Evolutionary conservation across 2,797 vertebrate species (phyloP).

Genomic region (Aythya fuligula): DNA sequence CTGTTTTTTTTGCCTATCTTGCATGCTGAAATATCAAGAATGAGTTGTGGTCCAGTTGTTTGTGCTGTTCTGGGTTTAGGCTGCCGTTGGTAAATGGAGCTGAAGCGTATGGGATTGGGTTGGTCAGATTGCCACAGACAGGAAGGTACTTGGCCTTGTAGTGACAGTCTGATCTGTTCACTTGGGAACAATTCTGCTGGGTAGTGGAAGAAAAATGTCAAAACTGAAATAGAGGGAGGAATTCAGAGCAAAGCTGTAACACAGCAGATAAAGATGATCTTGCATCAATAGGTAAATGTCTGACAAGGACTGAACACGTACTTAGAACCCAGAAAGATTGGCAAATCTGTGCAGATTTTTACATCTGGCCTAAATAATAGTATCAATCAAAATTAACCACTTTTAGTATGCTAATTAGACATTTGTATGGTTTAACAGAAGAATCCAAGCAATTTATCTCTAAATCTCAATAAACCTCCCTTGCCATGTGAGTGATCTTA

Average conservation of each 20-base stretch:
- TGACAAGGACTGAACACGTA: neutral
- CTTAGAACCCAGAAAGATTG: neutral
- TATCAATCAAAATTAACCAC: neutral
- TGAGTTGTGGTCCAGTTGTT: neutral
- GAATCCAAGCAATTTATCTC: neutral
- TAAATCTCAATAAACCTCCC: neutral
- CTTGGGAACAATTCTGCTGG: neutral
- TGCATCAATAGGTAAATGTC: neutral
- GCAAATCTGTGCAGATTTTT: neutral
- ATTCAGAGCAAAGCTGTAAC: neutral
- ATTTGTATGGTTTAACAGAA: neutral
- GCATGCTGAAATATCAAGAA: neutral
- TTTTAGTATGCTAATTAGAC: neutral
- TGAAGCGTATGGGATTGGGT: accelerated
- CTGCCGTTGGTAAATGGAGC: neutral
- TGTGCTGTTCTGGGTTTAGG: neutral
- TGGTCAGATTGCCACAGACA: accelerated
- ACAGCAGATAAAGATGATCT: neutral
- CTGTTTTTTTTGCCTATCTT: neutral
- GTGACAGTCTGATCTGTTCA: neutral
- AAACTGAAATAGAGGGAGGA: neutral
- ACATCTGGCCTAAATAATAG: neutral
- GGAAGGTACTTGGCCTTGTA: neutral
- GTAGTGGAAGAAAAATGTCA: neutral
- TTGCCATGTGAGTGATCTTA: neutral